Evolutionary conservation across 2,888 invertebrate species (phyloP), one percentile per base, ranked within the genome.

Genomic region (Chloromyia formosa): DNA sequence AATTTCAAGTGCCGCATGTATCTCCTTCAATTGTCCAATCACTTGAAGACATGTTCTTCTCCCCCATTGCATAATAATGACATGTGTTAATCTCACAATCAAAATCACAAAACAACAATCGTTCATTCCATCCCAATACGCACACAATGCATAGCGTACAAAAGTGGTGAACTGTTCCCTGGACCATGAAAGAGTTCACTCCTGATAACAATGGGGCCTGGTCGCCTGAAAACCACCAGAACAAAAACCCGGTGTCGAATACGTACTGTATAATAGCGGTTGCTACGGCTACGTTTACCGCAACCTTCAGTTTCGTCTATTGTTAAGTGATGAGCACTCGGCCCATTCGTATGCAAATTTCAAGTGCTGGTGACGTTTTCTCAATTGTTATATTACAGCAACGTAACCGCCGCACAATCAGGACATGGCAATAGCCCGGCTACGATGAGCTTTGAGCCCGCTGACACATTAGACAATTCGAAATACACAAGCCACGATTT

Each of bases 111-210:
- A 5, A 3, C 49, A 3, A 49, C 12, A 49, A 49, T 49, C 16
- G 12, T 7, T 12, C 14, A 49, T n/a, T n/a, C 3, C 12, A 49
- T n/a, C 16, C 49, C 12, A 12, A 12, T 12, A 49, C 12, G 14
- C 12, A 49, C 16, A 49, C 49, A 49, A 49, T 49, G 49, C 10
- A 49, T n/a, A 3, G 16, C 10, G 49, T 49, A 49, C 12, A 49
- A 49, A 49, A 49, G 49, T 2, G 49, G 49, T n/a, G 49, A 49
- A 49, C 12, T 49, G 49, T n/a, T 49, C 49, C 12, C 49, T 49
- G 49, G 49, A 49, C 49, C 49, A n/a, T 49, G 49, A n/a, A 49
- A 49, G 49, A n/a, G 14, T 49, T 49, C 49, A 49, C 49, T n/a
- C 27, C 49, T n/a, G 49, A n/a, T n/a, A 49, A 49, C 49, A 49